Percentiles rank a stretch among this genome's conserved stretches.
These are phyloP conservation scores for Thecophora atra DNA, from an alignment of 2,888 invertebrate genomes.

Conservation along the genomic window DNA sequence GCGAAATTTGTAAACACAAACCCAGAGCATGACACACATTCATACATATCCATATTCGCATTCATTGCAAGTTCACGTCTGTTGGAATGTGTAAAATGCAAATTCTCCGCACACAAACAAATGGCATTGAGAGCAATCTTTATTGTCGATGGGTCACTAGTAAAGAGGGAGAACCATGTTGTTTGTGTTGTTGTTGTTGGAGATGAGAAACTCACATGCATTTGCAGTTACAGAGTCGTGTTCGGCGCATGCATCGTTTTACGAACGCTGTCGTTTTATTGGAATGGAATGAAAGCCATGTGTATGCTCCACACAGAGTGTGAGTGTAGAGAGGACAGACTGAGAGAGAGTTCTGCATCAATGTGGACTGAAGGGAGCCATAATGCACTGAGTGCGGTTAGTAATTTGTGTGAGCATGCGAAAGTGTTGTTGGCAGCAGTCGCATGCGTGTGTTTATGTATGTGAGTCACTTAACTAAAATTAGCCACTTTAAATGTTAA, in stretches of 20 bases:
- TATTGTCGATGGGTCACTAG: too few species aligned
- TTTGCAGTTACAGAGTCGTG: neutral
- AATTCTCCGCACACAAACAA: constrained; percentile 4
- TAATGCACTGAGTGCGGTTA: constrained; percentile 22
- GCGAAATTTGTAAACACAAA: constrained; percentile 53
- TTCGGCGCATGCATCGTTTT: constrained; percentile 1
- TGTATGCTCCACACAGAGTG: neutral
- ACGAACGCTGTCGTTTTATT: constrained; percentile 16
- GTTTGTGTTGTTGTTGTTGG: neutral
- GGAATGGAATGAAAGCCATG: constrained; percentile 18
- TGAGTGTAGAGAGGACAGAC: too few species aligned
- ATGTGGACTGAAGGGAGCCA: neutral
- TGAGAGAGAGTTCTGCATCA: too few species aligned
- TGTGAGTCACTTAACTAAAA: constrained; percentile 42
- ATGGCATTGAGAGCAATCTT: too few species aligned
- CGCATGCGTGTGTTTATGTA: constrained; percentile 20
- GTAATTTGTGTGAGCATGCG: neutral
- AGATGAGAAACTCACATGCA: constrained; percentile 26
- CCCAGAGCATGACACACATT: neutral
- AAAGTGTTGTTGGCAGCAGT: constrained; percentile 7
- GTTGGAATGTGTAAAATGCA: constrained; percentile 13
- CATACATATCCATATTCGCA: neutral
- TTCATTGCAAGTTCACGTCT: too few species aligned
- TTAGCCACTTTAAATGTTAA: constrained; percentile 48
- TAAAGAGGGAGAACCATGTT: too few species aligned